Base-by-base conservation (phyloP, 2,797 vertebrate species). In the Dendrocincla fuliginosa region DNA sequence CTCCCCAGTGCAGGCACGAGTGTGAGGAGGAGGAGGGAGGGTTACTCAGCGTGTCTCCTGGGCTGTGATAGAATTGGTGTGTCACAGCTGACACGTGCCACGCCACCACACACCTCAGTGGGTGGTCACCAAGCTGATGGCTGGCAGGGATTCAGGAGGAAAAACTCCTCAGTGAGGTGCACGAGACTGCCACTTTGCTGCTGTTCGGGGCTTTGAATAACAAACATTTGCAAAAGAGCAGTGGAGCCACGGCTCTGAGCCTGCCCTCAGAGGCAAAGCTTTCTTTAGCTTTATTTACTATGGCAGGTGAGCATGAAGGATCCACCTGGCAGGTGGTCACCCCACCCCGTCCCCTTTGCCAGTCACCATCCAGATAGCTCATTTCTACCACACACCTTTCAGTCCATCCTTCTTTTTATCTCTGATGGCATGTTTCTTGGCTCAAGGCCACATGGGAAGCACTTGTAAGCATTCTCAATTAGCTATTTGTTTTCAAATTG, bases 401-500 rank as follows among this genome's bases (percentile, higher is more conserved):
- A 53, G 35, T 6, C 79, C 60, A 35, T 55, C 50, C 46, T 50
- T 53, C 47, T 46, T 65, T 77, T 44, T n/a, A 30, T 61, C 61
- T 87, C 69, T 84, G 46, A 4, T 42, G 73, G 18, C 47, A 52
- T 2, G 6, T 84, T 93, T 83, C 78, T 79, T 69, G 83, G 88
- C 94, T 84, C 57, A 44, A 68, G 47, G 84, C 78, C 68, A 37
- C 41, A 4, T 27, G 42, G 85, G 93, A 90, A 96, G 60, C 13
- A 57, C 76, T 96, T 81, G 57, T 86, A 96, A 95, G 68, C 67
- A 53, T 88, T 95, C 94, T 92, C 85, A 97, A 96, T 93, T 90
- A 96, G 84, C 68, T 68, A 70, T 97, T 96, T 96, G 80, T 89
- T 97, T 97, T 89, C 39, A 77, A 88, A 94, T 85, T 68, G 65